Base-by-base conservation (phyloP, 2,888 invertebrate species). In the Rotaria macrura region DNA sequence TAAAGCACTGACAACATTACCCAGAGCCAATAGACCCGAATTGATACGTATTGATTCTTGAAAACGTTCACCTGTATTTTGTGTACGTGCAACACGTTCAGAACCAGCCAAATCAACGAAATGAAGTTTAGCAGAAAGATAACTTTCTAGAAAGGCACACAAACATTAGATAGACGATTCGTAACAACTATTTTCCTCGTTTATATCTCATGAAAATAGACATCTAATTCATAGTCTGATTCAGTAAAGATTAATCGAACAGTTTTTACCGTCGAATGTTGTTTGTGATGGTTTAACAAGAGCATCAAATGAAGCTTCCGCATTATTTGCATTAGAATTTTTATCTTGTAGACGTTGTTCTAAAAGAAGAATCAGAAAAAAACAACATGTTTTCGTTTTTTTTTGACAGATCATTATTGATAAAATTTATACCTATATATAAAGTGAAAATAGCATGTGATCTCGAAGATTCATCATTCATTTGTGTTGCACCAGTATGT, bases 21-120 rank as follows among this genome's bases (percentile, higher is more conserved):
- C 87, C 29, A 91, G 88, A 9, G 91, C 90, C 87, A 91, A 88
- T 72, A 91, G 87, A 9, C 91, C 91, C 83, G 89, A 90, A 88
- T 91, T 91, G 85, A 91, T 91, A 87, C 91, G 89, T n/a, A 91
- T 90, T 20, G 91, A 91, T 87, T 91, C 91, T 89, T 90, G 91
- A 86, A 91, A 90, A 87, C 91, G 88, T 88, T 91, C 90, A 6
- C 91, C 91, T 84, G 90, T 89, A 88, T 91, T 91, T n/a, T 91
- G 91, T 34, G 91, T 91, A 86, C 89, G 88, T 86, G 90, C 89
- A 38, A 90, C 91, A 86, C 91, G 87, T 87, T 91, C 91, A 55
- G 91, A 91, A 17, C 91, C 91, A 65, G 91, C 91, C 87, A 91
- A 87, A 87, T 91, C 91, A 57, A 91, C 91, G 89, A 91, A 91